phyloP scores from a whole-genome alignment of 2,888 invertebrate species.

The Sericinus montela region DNA sequence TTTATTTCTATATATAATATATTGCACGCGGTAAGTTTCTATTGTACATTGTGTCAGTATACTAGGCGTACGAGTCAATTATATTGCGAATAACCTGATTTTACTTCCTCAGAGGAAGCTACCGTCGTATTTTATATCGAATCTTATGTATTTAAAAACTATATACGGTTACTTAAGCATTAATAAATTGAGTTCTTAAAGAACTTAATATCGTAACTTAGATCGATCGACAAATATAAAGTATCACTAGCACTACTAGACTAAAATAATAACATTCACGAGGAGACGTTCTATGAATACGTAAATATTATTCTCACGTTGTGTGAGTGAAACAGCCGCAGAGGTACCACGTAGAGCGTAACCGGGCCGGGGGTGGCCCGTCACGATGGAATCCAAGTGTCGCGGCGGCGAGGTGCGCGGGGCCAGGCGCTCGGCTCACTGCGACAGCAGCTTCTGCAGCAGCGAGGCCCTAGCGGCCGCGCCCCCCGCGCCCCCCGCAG shows the following conservation, averaged over 20 bases:
- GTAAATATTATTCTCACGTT: conserved; percentile 57
- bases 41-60: conserved; percentile 61
- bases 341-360: conserved; percentile 70
- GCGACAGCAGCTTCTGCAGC: conserved; percentile 91
- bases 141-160: conserved; percentile 49
- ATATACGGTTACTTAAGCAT: conserved; percentile 48
- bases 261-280: conserved; percentile 39
- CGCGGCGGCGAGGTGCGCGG: conserved; percentile 19
- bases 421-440: conserved; percentile 70
- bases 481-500: conserved; percentile 24
- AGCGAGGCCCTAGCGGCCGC: conserved; percentile 84
- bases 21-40: conserved; percentile 74
- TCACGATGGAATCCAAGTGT: conserved; percentile 34
- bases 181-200: conserved; percentile 47
- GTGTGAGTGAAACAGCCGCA: conserved; percentile 66
- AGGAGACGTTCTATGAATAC: conserved; percentile 59
- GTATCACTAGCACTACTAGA: conserved; percentile 72
- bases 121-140: conserved; percentile 56
- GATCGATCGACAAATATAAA: conserved; percentile 52
- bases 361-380: conserved; percentile 45
- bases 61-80: conserved; percentile 54
- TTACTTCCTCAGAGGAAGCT: conserved; percentile 61
- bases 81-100: conserved; percentile 52
- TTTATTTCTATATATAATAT: conserved; percentile 75
- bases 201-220: conserved; percentile 39